Evolutionary conservation across 2,113 vertebrate genomes (phyloP).

Genomic region (Tauraco erythrolophus): DNA sequence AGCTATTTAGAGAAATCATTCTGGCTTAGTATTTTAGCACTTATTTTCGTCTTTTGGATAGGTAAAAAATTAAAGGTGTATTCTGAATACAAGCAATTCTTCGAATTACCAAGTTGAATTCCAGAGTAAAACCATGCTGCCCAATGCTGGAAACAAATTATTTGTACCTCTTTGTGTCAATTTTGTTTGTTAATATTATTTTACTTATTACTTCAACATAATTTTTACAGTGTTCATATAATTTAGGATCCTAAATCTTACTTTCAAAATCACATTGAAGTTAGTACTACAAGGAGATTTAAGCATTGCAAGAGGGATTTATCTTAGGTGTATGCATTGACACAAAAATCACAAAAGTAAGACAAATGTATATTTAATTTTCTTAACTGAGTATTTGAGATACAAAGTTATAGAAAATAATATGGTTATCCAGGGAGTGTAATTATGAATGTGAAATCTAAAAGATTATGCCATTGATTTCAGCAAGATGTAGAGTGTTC

Average conservation of each 20-base stretch:
- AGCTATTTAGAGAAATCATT: constrained; percentile 37
- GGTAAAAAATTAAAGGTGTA: not conserved
- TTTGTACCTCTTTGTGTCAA: rapidly evolving
- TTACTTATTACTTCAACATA: not conserved
- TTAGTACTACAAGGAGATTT: not conserved
- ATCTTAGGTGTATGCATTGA: not conserved
- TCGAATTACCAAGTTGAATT: not conserved
- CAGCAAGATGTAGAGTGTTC: rapidly evolving
- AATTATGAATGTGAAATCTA: not conserved
- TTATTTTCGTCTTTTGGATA: not conserved
- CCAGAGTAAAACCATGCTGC: not conserved
- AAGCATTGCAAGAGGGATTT: not conserved
- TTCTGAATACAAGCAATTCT: not conserved
- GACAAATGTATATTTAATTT: not conserved
- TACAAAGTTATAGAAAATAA: not conserved
- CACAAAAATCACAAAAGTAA: not conserved
- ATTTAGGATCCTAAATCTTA: not conserved
- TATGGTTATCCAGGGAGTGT: not conserved
- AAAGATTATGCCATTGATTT: not conserved
- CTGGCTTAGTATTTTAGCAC: constrained; percentile 4
- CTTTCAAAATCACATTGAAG: not conserved
- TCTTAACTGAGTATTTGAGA: not conserved
- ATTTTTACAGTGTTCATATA: not conserved
- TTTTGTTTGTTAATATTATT: not conserved
- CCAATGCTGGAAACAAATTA: not conserved